Base-by-base conservation (phyloP, 2,113 vertebrate species). In the Conger conger region DNA sequence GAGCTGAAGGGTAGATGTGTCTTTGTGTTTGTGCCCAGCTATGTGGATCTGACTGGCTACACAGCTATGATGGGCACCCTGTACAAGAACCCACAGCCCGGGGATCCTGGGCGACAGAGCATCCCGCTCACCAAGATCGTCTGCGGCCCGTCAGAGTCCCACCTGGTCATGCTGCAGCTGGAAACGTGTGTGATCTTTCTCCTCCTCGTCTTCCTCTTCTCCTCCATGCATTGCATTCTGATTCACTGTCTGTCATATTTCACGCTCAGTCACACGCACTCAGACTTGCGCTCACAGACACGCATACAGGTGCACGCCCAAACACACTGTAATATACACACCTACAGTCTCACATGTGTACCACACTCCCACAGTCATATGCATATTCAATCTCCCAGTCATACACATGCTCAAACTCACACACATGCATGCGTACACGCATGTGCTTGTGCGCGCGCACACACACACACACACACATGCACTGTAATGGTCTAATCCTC, bases 101-200 rank as follows among this genome's bases (percentile, higher is more conserved):
- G 73, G 20, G 97, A 99, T 35, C 96, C 97, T 0, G 89, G 91
- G 11, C 93, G 93, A 77, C 97, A 99, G 91, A 93, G 80, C 84
- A 94, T 99, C 77, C 89, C 95, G 23, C 94, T 99, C 0, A 42
- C 85, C 18, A 96, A 94, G 90, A 95, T 98, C 0, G 92, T 97
- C 84, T 99, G 98, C 0, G 98, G 98, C 35, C 98, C 98, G 0
- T 95, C 97, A 0, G 95, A 95, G 85, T 99, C 98, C 54, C 96
- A 97, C 85, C 93, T 99, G 87, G 96, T 99, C 89, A 95, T 99
- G 95, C 95, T 99, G 82, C 97, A 98, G 88, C 93, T 99, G 86
- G 96, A 94, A 23, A 94, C 89, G 98, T 98, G 89, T 86, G 93
- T 81, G 36, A 36, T 16, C 54, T 86, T 35, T 17, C 27, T 7